A percentile compares a stretch with the other conserved stretches of the same genome.
phyloP scores from a whole-genome alignment of 2,888 invertebrate species.

The Tubulanus polymorphus region DNA sequence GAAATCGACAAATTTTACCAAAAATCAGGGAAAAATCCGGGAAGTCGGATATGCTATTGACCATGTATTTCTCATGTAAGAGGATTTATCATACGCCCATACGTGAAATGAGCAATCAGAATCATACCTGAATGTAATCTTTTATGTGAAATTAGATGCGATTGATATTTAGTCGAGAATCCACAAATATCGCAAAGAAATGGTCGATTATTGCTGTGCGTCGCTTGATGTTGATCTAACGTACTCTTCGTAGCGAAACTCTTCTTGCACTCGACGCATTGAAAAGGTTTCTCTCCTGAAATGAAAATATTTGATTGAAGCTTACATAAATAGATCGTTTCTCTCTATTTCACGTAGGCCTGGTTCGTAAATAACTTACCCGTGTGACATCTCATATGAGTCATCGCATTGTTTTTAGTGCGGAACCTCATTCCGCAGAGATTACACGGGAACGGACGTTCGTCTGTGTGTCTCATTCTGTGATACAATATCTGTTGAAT shows the following conservation, averaged over 20 bases:
- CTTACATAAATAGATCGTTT: no score
- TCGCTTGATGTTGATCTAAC: constrained; percentile 61
- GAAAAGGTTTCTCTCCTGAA: constrained; percentile 59
- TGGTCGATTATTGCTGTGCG: constrained; percentile 60
- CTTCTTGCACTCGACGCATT: constrained; percentile 61
- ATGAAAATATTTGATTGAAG: no score
- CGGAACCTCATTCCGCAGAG: constrained; percentile 62
- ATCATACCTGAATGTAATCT: constrained; percentile 62
- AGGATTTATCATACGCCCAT: no score
- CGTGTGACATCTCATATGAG: constrained; percentile 62
- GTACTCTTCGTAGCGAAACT: constrained; percentile 62
- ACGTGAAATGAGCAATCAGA: no score
- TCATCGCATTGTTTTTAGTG: constrained; percentile 60
- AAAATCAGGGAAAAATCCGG: no score
- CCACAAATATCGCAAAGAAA: constrained; percentile 66
- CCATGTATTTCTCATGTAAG: no score
- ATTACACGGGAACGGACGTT: constrained; percentile 56
- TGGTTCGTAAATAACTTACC: no score
- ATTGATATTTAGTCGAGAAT: constrained; percentile 65
- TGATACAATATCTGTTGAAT: constrained; percentile 62
- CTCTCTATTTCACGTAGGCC: no score
- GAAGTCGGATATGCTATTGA: no score
- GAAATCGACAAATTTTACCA: no score
- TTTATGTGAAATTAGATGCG: constrained; percentile 65
- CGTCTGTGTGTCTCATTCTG: constrained; percentile 59